Evolutionary conservation across 2,888 invertebrate species (phyloP).

Genomic region (Agonopterix alstromeriana): DNA sequence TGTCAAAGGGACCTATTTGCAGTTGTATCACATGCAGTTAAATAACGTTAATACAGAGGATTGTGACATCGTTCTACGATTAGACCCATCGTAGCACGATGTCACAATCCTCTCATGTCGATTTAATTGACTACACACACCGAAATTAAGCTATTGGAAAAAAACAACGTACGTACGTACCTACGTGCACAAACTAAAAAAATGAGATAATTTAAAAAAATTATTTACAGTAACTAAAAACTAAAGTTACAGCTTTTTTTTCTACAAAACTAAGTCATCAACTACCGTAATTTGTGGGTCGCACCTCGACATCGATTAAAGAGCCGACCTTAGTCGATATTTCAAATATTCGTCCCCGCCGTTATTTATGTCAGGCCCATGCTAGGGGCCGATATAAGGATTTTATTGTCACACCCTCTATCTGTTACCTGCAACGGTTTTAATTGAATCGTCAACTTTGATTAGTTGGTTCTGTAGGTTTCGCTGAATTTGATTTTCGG

Average conservation of each 20-base stretch:
- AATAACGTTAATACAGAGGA: too few relatives aligned
- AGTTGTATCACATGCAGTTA: too few relatives aligned
- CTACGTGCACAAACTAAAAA: too few relatives aligned
- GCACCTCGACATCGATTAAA: slow-evolving; percentile 41
- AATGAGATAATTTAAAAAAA: too few relatives aligned
- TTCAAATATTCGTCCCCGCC: slow-evolving; percentile 25
- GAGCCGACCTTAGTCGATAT: slow-evolving; percentile 25
- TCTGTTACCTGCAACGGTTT: slow-evolving; percentile 28
- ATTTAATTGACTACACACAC: too few relatives aligned
- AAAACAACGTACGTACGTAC: too few relatives aligned
- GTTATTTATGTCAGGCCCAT: slow-evolving; percentile 45
- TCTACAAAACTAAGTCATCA: neutral
- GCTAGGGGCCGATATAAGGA: slow-evolving; percentile 46
- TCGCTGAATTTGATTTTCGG: slow-evolving; percentile 1
- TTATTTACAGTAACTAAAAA: too few relatives aligned
- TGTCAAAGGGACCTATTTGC: too few relatives aligned
- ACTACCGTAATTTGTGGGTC: slow-evolving; percentile 17
- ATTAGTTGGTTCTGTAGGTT: slow-evolving; percentile 28
- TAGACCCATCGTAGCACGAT: too few relatives aligned
- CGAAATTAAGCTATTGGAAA: too few relatives aligned
- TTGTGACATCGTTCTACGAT: too few relatives aligned
- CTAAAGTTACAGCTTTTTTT: neutral
- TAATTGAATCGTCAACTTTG: slow-evolving; percentile 49
- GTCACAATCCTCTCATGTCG: too few relatives aligned
- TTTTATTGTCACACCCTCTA: slow-evolving; percentile 38